Evolutionary conservation across 2,888 invertebrate genomes (phyloP), one percentile per base, ranked within the genome.

Genomic region (Xestobium rufovillosum): DNA sequence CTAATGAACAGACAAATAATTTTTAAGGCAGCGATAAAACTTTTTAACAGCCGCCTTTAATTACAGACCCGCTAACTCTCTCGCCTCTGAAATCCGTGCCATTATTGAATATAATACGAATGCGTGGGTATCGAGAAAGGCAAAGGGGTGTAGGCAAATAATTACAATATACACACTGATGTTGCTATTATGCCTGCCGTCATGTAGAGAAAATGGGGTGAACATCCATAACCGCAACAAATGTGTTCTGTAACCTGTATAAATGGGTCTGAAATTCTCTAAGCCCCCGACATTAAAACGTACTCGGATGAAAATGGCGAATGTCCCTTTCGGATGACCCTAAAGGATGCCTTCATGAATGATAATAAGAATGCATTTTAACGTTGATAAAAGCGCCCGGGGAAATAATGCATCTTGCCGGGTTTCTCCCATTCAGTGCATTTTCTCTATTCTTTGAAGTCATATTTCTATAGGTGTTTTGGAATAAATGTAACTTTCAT

Each of bases 231-330:
- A 19, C 6, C 23, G 23, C 6, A 19, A 19, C 23, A 33, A 36
- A 40, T 38, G 34, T 26, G 31, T 39, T 28, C 31, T 38, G 35
- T 42, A 50, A 48, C 47, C 37, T 43, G 45, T 48, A 50, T 48
- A 48, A 48, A 50, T 48, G 48, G 46, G 43, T 43, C 44, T 47
- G 50, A 50, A 50, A 44, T 43, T 43, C 41, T 34, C 39, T 40
- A 48, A 48, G 48, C 47, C 6, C n/a, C 42, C 17, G 39, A 42
- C 44, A 41, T 41, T 42, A 42, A 42, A 39, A 41, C 31, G 38
- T 15, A 30, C 31, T 34, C 32, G 28, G 38, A 34, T 36, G 33
- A 38, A 42, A 36, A 41, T 26, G 37, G 40, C 37, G 33, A 36
- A 35, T 14, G 10, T 13, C 13, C 14, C 14, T 27, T 27, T 19